Base-by-base conservation (phyloP, 2,797 vertebrate species). In the Hylomyscus alleni region DNA sequence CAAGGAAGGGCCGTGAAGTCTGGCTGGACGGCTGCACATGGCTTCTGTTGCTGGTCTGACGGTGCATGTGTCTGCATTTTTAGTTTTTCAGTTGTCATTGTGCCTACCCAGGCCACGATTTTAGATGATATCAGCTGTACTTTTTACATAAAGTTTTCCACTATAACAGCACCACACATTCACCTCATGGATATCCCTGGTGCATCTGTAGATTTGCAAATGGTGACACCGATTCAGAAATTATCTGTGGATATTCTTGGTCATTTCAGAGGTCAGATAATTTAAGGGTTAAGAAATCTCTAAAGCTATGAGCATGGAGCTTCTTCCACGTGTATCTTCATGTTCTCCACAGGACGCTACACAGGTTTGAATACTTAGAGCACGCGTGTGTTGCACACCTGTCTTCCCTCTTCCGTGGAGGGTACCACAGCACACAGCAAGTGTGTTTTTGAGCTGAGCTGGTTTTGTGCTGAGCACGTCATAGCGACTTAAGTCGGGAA, bases 61-160 rank as follows among this genome's bases (percentile, higher is more conserved):
- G 40, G 47, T 34, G 29, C 17, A 44, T 44, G 72, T 89, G 24
- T 62, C 56, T 93, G 78, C 89, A 77, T 60, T 92, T 4, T 22
- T 29, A 60, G 83, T 94, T 89, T 56, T 40, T 58, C 85, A 67
- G 34, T 92, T 47, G 89, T 84, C 82, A 31, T 58, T 89, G 91
- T 67, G 24, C 15, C 69, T 89, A 78, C 17, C 34, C 24, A 24
- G 26, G 52, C 1, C 34, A 14, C 80, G 67, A 77, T 77, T 95
- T 95, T 65, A 17, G 50, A 91, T 84, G 78, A 81, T 86, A 89
- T 86, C 92, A 94, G 20, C 37, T 73, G 31, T 50, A n/a, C 31
- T 72, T 65, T 73, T 73, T 65, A 5, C 9, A 17, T 72, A 19
- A 65, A 93, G 20, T 10, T 80, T 91, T 56, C 22, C 52, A 3